Evolutionary conservation across 2,888 invertebrate species (phyloP), one percentile per base, ranked within the genome.

Genomic region (Eustalomyia histrio): DNA sequence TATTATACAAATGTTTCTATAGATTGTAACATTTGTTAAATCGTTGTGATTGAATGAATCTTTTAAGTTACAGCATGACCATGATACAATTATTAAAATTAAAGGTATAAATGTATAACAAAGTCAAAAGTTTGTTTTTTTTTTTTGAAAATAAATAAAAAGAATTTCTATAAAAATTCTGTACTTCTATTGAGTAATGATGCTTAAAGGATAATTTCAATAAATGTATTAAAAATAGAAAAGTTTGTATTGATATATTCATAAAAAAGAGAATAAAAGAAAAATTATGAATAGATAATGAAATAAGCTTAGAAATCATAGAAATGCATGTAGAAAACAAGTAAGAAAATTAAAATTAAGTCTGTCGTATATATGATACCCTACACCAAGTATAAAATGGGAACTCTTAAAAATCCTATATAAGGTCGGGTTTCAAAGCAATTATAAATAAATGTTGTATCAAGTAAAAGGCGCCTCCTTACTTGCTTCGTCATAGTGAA

Each of bases 61-160:
- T 57, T 50, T 63, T 64, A 52, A 61, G 39, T 73, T 63, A 18
- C 55, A 47, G 55, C 67, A 71, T 68, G 76, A 67, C 76, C 75
- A 76, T 63, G 63, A 72, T 76, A 67, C 57, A 76, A 80, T 80
- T 76, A 80, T 80, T 76, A 58, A 76, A 80, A 80, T 80, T 72
- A 71, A 29, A 55, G 55, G 60, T 75, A 75, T 71, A 29, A 74
- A 74, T 74, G 47, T 73, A 57, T 33, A 74, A 58, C 47, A 69
- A 74, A 74, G 67, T 78, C 47, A 14, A 64, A 50, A 57, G 57
- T 57, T 65, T 78, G 71, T 52, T 2, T 14, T 39, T 57, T 65
- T 78, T 76, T 52, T 2, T 14, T 39, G 5, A 53, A 29, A 71
- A 17, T 14, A 21, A 47, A 18, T n/a, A n/a, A n/a, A n/a, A n/a